Conservation (phyloP, 2,113 vertebrate species). For the Ciconia maguari region DNA sequence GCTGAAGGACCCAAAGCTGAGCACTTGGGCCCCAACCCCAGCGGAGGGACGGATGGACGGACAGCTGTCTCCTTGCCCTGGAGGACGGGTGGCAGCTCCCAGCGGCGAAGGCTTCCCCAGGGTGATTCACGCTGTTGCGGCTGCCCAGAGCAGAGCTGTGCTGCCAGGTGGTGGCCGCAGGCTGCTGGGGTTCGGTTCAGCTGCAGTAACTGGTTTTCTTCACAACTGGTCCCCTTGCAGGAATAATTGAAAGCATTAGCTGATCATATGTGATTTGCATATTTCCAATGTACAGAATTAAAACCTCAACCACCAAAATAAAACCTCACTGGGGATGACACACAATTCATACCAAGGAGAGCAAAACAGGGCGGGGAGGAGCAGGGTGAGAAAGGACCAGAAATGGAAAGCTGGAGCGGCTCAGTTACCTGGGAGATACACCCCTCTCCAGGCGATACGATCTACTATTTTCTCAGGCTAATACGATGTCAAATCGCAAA, state of each 20-base stretch:
- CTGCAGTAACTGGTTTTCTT: background rate
- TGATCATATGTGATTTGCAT: rapidly evolving
- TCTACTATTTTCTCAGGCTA: background rate
- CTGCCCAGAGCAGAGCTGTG: background rate
- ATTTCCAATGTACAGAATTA: background rate
- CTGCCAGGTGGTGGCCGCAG: background rate
- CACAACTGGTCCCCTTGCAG: background rate
- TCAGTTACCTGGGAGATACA: background rate
- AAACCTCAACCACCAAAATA: background rate
- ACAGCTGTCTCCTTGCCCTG: background rate
- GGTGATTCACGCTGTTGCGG: background rate
- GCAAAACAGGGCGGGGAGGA: background rate
- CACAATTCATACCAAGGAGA: background rate
- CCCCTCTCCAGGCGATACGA: background rate
- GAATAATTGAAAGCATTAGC: background rate
- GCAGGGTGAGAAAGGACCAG: background rate
- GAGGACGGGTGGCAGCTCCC: background rate
- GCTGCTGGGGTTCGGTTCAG: background rate
- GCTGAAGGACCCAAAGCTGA: background rate
- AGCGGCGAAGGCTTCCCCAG: rapidly evolving
- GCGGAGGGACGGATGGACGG: rapidly evolving
- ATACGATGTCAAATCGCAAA: background rate
- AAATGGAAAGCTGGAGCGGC: background rate
- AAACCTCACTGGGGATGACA: background rate
- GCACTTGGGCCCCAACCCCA: background rate